Evolutionary conservation across 2,797 vertebrate genomes (phyloP), one percentile per base, ranked within the genome.

Genomic region (Gallinago nigripennis): DNA sequence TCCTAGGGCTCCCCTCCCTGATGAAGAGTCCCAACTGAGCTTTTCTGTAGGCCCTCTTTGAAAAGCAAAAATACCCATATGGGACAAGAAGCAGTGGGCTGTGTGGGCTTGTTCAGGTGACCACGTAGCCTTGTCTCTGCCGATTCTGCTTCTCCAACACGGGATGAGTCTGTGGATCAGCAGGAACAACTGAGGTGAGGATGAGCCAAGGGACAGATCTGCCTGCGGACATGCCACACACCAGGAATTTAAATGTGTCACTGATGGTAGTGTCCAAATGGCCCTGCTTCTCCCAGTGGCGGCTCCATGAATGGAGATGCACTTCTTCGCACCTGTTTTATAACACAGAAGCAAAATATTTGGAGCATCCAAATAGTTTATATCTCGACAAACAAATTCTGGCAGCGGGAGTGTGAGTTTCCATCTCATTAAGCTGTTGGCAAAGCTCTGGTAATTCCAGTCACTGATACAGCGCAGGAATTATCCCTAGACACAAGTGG

Each of bases 391-490:
- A 96, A 96, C 73, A 92, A 86, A 94, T 92, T 61, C 94, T 96
- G 96, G 95, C 95, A 88, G 80, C 15, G 45, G 56, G 64, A 94
- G 64, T 12, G 0, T 43, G 77, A 95, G 92, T 97, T 96, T 97
- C 94, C 95, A 92, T 96, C 89, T 94, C 88, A 71, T 94, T 92
- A 91, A 96, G 71, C 83, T 93, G 85, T 65, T 96, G 95, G 96
- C 95, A 96, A 88, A 84, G 82, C 87, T 54, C 63, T 92, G 89
- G 96, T 96, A 96, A 97, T 97, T 95, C 96, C 96, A 95, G 87
- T 90, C 92, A 82, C 82, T 90, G 94, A 84, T 92, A 76, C 54
- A 94, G 85, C 8, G 0, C 85, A 90, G 82, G 87, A 90, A 41
- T 90, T 91, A 88, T 76, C 85, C 72, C 68, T 73, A 6, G 1